These are phyloP conservation scores for Drosophila ohnishii DNA, from an alignment of 1,140 invertebrate genomes.

Conservation along the genomic window DNA sequence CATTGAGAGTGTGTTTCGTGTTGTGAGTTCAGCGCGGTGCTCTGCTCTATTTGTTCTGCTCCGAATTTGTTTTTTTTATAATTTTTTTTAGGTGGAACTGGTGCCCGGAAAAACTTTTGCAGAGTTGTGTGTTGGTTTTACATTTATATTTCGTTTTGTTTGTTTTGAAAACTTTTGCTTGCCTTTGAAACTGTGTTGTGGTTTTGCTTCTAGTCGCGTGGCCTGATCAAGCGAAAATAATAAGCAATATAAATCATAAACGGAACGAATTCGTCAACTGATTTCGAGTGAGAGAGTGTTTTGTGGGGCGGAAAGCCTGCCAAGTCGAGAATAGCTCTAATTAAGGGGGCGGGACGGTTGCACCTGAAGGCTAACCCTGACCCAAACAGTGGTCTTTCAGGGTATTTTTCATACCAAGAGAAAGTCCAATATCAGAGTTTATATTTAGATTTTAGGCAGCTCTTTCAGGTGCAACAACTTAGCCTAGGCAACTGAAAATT, in stretches of 20 bases:
- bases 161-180: conserved; percentile 55
- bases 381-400: conserved; percentile 17
- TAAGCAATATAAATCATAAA: conserved; percentile 54
- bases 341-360: conserved; percentile 72
- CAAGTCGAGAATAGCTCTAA: conserved; percentile 83
- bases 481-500: conserved; percentile 39
- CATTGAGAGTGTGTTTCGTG: conserved; percentile 49
- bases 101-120: conserved; percentile 64
- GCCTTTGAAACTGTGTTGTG: conserved; percentile 66
- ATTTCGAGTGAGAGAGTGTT: conserved; percentile 49
- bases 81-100: conserved; percentile 42
- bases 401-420: background rate
- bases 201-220: conserved; percentile 30
- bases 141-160: conserved; percentile 16
- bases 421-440: background rate
- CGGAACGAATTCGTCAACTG: conserved; percentile 64
- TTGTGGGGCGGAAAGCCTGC: conserved; percentile 81
- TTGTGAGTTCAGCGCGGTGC: conserved; percentile 61
- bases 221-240: conserved; percentile 56
- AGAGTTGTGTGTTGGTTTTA: conserved; percentile 41
- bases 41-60: conserved; percentile 60
- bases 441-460: background rate
- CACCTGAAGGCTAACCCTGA: conserved; percentile 50
- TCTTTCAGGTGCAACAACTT: conserved; percentile 34
- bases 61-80: conserved; percentile 25